phyloP scores from a whole-genome alignment of 2,888 invertebrate species.

The Caenorhabditis virilis region DNA sequence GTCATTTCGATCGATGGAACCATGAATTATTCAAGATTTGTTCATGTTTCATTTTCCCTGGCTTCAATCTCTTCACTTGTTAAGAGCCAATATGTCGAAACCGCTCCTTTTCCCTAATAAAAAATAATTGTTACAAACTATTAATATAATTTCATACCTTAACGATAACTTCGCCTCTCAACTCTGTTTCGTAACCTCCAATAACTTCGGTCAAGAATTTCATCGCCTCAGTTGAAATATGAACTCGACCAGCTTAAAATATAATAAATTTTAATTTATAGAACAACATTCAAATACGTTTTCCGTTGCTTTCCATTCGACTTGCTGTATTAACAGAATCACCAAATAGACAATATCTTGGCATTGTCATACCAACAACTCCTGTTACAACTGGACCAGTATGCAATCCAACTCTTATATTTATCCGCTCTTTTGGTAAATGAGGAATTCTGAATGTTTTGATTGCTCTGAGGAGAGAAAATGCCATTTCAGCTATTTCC shows the following conservation, averaged over 20 bases:
- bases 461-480: conserved; percentile 49
- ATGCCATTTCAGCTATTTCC: conserved; percentile 58
- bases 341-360: conserved; percentile 64
- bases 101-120: conserved; percentile 55
- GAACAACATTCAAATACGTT: too few species aligned
- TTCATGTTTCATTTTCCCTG: too few species aligned
- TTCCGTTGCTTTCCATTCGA: conserved; percentile 64
- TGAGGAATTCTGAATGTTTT: conserved; percentile 57
- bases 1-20: too few species aligned
- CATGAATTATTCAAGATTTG: too few species aligned
- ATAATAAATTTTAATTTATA: too few species aligned
- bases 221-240: conserved; percentile 62
- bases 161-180: conserved; percentile 63
- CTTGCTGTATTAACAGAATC: conserved; percentile 65
- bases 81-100: conserved; percentile 50
- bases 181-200: conserved; percentile 63
- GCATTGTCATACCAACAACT: conserved; percentile 60
- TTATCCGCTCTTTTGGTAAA: conserved; percentile 57
- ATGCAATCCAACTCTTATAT: conserved; percentile 61
- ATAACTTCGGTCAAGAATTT: conserved; percentile 58
- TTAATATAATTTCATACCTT: too few species aligned
- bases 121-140: too few species aligned
- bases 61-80: conserved; percentile 40
- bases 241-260: conserved; percentile 60
- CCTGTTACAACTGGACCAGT: conserved; percentile 57